Percentiles rank a stretch among this genome's conserved stretches.
Conservation (phyloP, 2,113 vertebrate species). For the Corythornis vintsioides region DNA sequence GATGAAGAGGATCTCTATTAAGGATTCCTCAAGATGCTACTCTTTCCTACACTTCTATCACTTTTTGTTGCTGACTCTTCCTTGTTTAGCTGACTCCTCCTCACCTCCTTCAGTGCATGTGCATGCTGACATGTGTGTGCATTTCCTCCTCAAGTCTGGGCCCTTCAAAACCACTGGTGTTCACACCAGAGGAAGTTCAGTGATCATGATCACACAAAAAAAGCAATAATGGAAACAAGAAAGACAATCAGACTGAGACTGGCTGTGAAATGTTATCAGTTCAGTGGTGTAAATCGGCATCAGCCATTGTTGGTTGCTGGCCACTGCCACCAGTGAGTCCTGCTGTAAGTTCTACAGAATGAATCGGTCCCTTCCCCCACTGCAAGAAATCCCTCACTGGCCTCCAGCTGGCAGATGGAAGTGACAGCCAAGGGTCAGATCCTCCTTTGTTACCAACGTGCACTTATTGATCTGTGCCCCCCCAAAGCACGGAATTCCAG, state of each 20-base stretch:
- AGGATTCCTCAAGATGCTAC: neutral
- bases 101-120: neutral
- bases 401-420: constrained; percentile 14
- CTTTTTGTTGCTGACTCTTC: neutral
- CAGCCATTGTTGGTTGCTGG: rapidly evolving
- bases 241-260: neutral
- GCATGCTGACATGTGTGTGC: neutral
- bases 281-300: neutral
- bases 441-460: neutral
- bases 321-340: rapidly evolving
- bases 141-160: neutral
- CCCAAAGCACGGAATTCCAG: neutral
- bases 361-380: rapidly evolving
- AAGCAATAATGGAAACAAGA: neutral
- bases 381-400: neutral
- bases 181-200: neutral
- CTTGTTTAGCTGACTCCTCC: neutral
- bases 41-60: neutral
- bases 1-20: neutral
- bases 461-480: neutral
- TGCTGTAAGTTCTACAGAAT: neutral
- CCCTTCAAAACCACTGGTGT: neutral
- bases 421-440: neutral
- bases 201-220: neutral
- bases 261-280: neutral